phyloP scores from a whole-genome alignment of 2,888 invertebrate species.

The Agapostemon virescens region DNA sequence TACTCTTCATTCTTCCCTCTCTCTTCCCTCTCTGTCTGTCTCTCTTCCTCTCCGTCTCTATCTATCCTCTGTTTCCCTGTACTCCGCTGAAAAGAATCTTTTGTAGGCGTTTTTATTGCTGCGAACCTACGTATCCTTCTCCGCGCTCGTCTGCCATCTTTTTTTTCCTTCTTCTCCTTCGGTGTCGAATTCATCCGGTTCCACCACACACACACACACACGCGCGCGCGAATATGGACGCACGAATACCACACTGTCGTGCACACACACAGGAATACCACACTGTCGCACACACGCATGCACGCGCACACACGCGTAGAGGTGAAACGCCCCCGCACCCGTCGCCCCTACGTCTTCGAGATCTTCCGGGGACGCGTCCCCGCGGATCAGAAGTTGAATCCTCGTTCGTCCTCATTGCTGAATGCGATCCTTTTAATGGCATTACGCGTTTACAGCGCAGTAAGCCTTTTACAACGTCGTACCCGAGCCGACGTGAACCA shows the following conservation, averaged over 20 bases:
- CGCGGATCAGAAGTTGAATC: constrained; percentile 44
- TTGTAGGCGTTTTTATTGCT: constrained; percentile 71
- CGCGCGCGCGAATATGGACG: not conserved
- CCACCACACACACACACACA: not conserved
- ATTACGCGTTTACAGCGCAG: constrained; percentile 64
- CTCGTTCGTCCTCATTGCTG: constrained; percentile 36
- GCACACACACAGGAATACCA: no score
- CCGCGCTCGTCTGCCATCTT: not conserved
- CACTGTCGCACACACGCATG: not conserved
- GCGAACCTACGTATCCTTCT: constrained; percentile 47
- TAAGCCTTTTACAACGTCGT: constrained; percentile 59
- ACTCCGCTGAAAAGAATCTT: constrained; percentile 42
- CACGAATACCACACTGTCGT: not conserved
- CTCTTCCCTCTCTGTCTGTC: not conserved
- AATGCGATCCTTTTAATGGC: constrained; percentile 63
- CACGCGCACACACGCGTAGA: not conserved
- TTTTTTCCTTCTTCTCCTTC: constrained; percentile 10
- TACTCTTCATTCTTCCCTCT: constrained; percentile 23
- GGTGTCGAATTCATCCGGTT: constrained; percentile 58
- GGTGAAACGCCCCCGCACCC: not conserved
- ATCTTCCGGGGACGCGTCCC: constrained; percentile 19
- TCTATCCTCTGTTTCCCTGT: constrained; percentile 36
- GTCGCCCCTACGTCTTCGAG: not conserved
- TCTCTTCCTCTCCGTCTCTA: not conserved
- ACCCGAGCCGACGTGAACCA: constrained; percentile 47